Evolutionary conservation across 2,113 vertebrate genomes (phyloP).

Genomic region (Hylia prasina): DNA sequence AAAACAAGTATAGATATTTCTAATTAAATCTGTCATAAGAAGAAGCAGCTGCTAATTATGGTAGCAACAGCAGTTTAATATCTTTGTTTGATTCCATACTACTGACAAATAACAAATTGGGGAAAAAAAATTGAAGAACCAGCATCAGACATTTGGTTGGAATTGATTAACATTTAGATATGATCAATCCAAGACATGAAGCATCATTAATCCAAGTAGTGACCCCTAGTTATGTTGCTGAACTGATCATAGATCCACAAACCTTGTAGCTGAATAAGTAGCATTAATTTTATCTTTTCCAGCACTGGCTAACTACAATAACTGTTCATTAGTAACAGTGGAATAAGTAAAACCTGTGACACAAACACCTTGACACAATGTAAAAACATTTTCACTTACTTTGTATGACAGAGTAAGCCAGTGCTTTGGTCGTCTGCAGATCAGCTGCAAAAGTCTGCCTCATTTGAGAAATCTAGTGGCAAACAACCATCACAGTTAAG

Average conservation of each 20-base stretch:
- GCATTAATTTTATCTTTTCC: slow-evolving; percentile 22
- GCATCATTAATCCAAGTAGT: slow-evolving; percentile 61
- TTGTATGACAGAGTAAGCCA: neutral
- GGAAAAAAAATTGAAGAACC: neutral
- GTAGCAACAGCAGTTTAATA: slow-evolving; percentile 17
- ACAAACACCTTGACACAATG: neutral
- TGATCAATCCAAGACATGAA: slow-evolving; percentile 55
- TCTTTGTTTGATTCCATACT: slow-evolving; percentile 28
- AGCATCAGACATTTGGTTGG: slow-evolving; percentile 7
- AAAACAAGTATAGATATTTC: neutral
- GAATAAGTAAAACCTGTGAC: neutral
- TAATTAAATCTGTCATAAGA: slow-evolving; percentile 14
- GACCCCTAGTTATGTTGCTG: slow-evolving; percentile 28
- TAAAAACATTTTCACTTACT: neutral
- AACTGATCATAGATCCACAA: slow-evolving; percentile 30
- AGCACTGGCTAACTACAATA: neutral
- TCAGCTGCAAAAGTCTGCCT: neutral
- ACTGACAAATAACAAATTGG: slow-evolving; percentile 30
- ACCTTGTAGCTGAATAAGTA: slow-evolving; percentile 32
- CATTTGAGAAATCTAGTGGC: neutral
- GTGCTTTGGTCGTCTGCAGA: neutral
- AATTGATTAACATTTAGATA: slow-evolving; percentile 69
- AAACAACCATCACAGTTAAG: neutral
- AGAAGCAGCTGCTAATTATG: slow-evolving; percentile 23
- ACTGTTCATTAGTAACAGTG: neutral